These are phyloP conservation scores for Ligdia adustata DNA, from an alignment of 2,888 invertebrate genomes.

Conservation along the genomic window DNA sequence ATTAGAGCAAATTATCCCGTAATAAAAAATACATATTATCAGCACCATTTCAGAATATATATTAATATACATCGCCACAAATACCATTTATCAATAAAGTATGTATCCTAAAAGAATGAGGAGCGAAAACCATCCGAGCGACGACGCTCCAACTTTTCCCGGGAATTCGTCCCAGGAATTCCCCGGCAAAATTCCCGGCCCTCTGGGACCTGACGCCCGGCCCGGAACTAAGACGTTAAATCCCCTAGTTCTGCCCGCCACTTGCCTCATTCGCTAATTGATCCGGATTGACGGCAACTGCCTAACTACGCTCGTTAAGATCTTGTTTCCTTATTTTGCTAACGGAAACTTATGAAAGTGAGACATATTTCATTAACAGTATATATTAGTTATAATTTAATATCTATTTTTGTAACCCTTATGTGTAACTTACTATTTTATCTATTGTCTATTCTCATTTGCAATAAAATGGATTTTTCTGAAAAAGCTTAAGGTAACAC, in stretches of 20 bases:
- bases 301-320: slow-evolving; percentile 8
- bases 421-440: too few species aligned
- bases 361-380: too few species aligned
- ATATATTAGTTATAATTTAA: too few species aligned
- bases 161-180: slow-evolving; percentile 74
- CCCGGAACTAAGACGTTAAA: slow-evolving; percentile 75
- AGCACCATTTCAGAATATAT: too few species aligned
- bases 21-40: too few species aligned
- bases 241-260: slow-evolving; percentile 61
- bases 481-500: too few species aligned
- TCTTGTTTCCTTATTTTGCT: slow-evolving; percentile 5
- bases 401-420: too few species aligned
- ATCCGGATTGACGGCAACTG: slow-evolving; percentile 33
- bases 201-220: slow-evolving; percentile 57
- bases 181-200: slow-evolving; percentile 63
- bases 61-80: neutral
- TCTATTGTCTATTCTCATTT: too few species aligned
- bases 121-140: slow-evolving; percentile 18
- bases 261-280: slow-evolving; percentile 30
- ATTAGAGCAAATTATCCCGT: too few species aligned
- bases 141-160: slow-evolving; percentile 59
- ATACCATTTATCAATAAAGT: slow-evolving; percentile 27
- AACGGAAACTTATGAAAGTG: too few species aligned
- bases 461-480: too few species aligned
- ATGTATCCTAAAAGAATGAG: slow-evolving; percentile 30